phyloP scores from a whole-genome alignment of 2,888 invertebrate species.

The Augiades crinisus region DNA sequence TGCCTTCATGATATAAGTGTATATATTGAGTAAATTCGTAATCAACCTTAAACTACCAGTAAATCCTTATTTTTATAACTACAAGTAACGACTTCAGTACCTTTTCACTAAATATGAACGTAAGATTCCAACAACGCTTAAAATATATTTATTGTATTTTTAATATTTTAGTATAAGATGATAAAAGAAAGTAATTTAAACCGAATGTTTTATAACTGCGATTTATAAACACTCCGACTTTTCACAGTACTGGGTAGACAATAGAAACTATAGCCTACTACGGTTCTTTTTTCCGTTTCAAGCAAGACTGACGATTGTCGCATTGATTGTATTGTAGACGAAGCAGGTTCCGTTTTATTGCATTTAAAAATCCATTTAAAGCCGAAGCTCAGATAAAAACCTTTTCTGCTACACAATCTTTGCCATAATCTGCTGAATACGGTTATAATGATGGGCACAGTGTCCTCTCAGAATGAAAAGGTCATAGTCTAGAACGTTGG shows the following conservation, averaged over 20 bases:
- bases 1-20: no score
- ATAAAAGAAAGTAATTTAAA: background rate
- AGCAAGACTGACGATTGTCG: constrained; percentile 7
- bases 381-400: background rate
- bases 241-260: constrained; percentile 7
- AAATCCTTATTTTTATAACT: no score
- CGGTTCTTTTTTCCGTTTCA: constrained; percentile 7
- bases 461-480: no score
- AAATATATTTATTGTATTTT: no score
- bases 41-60: no score
- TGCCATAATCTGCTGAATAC: background rate
- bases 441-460: no score
- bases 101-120: no score
- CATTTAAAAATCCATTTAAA: constrained; percentile 4
- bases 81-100: no score
- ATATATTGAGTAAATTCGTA: no score
- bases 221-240: constrained; percentile 9
- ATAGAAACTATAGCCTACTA: constrained; percentile 4
- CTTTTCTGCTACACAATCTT: background rate
- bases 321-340: constrained; percentile 6
- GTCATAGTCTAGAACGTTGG: no score
- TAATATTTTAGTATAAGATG: no score
- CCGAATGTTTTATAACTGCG: constrained; percentile 5
- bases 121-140: no score
- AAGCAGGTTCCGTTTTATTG: constrained; percentile 9